phyloP scores from a whole-genome alignment of 2,888 invertebrate genomes.

The Scaptomyza reducta region DNA sequence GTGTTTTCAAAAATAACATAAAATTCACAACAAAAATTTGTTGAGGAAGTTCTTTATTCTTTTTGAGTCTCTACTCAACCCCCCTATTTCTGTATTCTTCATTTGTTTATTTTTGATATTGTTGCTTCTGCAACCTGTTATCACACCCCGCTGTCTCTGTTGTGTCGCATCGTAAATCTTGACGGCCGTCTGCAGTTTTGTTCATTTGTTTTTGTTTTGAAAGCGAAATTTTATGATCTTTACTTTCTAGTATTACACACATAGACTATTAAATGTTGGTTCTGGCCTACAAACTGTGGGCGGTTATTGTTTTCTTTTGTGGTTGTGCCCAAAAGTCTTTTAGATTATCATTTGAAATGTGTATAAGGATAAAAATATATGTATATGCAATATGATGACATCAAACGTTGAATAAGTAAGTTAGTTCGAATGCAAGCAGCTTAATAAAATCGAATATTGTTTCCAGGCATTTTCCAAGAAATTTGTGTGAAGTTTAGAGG shows the following conservation, averaged over 20 bases:
- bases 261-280: constrained; percentile 58
- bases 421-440: constrained; percentile 28
- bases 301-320: constrained; percentile 64
- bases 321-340: constrained; percentile 38
- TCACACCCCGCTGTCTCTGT: constrained; percentile 8
- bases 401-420: constrained; percentile 32
- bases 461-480: constrained; percentile 5
- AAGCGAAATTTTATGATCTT: constrained; percentile 59
- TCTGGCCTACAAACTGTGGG: constrained; percentile 59
- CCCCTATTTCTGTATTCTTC: constrained; percentile 27
- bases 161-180: constrained; percentile 54
- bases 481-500: constrained; percentile 54
- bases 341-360: constrained; percentile 28
- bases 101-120: constrained; percentile 61
- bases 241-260: constrained; percentile 63
- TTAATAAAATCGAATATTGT: constrained; percentile 45
- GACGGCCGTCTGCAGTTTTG: constrained; percentile 32
- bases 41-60: constrained; percentile 51
- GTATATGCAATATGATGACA: constrained; percentile 48
- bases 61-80: constrained; percentile 12
- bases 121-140: constrained; percentile 63
- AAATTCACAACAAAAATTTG: constrained; percentile 42
- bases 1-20: constrained; percentile 58
- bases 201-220: constrained; percentile 46
- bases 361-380: constrained; percentile 26